Evolutionary conservation across 2,797 vertebrate genomes (phyloP).

Genomic region (Neosilurus mollespiculum): DNA sequence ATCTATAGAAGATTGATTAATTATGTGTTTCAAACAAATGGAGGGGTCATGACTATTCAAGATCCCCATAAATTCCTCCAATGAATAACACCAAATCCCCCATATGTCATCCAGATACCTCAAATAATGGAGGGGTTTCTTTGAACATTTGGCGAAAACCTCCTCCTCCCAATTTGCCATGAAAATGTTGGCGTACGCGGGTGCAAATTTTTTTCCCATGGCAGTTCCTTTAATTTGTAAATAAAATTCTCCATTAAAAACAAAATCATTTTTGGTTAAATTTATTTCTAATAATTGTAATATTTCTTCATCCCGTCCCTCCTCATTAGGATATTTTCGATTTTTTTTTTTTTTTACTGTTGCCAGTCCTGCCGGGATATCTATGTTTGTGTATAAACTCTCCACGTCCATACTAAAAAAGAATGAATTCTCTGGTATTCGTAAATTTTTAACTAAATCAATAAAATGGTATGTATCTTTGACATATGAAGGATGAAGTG

Average conservation of each 20-base stretch:
- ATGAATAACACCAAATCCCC: fast-evolving
- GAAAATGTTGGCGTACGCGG: not conserved
- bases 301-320: too few relatives aligned
- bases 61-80: not conserved
- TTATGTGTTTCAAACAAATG: not conserved
- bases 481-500: too few relatives aligned
- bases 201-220: slow-evolving; percentile 6
- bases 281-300: too few relatives aligned
- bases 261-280: too few relatives aligned
- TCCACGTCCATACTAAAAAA: too few relatives aligned
- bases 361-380: too few relatives aligned
- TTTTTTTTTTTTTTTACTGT: too few relatives aligned
- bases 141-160: fast-evolving
- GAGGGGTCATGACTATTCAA: not conserved
- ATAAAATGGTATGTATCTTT: too few relatives aligned
- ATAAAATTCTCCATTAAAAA: not conserved
- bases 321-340: too few relatives aligned
- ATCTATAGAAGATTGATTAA: not conserved
- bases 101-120: not conserved
- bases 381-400: too few relatives aligned
- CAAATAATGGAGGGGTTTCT: not conserved
- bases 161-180: not conserved
- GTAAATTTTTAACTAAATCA: too few relatives aligned
- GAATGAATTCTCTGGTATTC: too few relatives aligned
- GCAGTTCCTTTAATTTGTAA: not conserved